Conservation (phyloP, 2,888 invertebrate genomes). For the Drosophila trichaetosa region DNA sequence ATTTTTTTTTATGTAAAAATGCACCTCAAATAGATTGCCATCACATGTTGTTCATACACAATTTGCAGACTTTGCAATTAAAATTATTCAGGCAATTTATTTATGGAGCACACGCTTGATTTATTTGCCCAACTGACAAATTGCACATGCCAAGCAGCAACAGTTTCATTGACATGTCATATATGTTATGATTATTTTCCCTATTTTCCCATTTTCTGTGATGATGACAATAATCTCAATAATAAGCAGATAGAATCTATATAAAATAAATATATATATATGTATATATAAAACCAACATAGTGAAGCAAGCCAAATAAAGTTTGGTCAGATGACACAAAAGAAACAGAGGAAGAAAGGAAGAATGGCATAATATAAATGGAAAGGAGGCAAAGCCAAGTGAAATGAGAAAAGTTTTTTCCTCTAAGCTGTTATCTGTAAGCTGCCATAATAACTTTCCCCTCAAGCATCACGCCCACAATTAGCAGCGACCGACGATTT, state of each 20-base stretch:
- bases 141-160: constrained; percentile 20
- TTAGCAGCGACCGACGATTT: constrained; percentile 46
- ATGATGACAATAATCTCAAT: constrained; percentile 66
- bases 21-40: constrained; percentile 17
- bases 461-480: constrained; percentile 37
- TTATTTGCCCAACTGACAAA: constrained; percentile 36
- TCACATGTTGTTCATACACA: neutral
- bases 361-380: constrained; percentile 36
- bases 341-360: constrained; percentile 10
- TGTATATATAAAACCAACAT: constrained; percentile 6
- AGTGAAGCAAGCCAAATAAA: constrained; percentile 40
- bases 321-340: constrained; percentile 23
- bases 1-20: neutral
- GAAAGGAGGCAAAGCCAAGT: constrained; percentile 31
- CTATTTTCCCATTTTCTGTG: constrained; percentile 20
- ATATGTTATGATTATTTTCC: constrained; percentile 25
- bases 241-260: constrained; percentile 59
- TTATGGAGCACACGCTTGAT: constrained; percentile 41
- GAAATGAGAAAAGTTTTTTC: constrained; percentile 64
- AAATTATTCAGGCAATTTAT: constrained; percentile 51
- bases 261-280: neutral
- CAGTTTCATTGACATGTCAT: constrained; percentile 31
- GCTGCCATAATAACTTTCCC: constrained; percentile 47
- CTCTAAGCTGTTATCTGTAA: constrained; percentile 35
- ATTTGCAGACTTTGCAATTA: constrained; percentile 41